Base-by-base conservation (phyloP, 1,140 invertebrate genomes). In the Schlechtendalia chinensis region DNA sequence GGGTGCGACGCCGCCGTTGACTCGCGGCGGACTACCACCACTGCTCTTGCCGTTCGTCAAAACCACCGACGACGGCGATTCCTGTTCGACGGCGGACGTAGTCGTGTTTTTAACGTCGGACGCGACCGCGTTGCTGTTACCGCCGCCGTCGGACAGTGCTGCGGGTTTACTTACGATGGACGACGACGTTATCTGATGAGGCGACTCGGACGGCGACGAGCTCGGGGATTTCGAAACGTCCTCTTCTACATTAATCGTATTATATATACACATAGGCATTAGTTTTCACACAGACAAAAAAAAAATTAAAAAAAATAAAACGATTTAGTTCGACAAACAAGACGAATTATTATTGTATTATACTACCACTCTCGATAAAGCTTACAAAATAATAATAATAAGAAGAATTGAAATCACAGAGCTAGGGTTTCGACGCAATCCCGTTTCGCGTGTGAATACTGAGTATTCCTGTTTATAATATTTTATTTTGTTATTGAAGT, bases 1-100 rank as follows among this genome's bases (percentile, higher is more conserved):
- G 0, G 75, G 75, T 1, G 75, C 75, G 10, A 79, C 39, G 11
- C 75, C 58, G 11, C 75, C 75, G 22, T 79, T 79, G 16, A 59
- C 58, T 29, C 17, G 75, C 12, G 75, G 59, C 32, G 8, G 32
- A 39, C 32, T 39, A 39, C 32, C 8, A 39, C 32, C 8, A 11
- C 29, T 32, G 12, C 45, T 50, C 14, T 77, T 79, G 24, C 75
- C 75, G 8, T 79, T 79, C 0, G 27, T 24, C 45, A 79, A 63
- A 63, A 27, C 17, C 29, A n/a, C 32, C 11, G 22, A 5, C 11
- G 39, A 5, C 22, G 47, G 3, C 8, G 24, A 3, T 45, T 59
- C 74, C 24, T 77, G 54, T 32, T 24, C 72, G 10, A 12, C 17
- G 32, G 32, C 8, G 32, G 32, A 39, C 32, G 32, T 39, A 12